Base-by-base conservation (phyloP, 2,888 invertebrate species). In the Eupithecia exiguata region DNA sequence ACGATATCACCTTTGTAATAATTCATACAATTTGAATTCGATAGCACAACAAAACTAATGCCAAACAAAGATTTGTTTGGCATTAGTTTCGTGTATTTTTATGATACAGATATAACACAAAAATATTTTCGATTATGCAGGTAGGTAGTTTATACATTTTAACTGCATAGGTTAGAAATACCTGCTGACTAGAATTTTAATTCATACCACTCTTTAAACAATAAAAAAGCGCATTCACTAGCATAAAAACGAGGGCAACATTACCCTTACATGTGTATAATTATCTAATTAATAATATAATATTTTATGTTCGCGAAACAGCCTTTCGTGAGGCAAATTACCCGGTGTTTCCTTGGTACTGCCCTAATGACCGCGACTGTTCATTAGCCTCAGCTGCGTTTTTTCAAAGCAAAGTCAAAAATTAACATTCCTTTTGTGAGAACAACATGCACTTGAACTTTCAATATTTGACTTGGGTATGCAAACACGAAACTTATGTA, bases 291-390 rank as follows among this genome's bases (percentile, higher is more conserved):
- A 76, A 76, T 74, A 70, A 16, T 9, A 36, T 61, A 70, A 77
- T 78, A 74, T 77, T 78, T 78, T 71, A 79, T 77, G 79, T 79
- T 77, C 78, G 79, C 81, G 75, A 81, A 82, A 81, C 79, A 71
- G 74, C 74, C 70, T 74, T 82, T 81, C 81, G 81, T 81, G 81
- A 72, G 76, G 80, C 67, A 77, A 82, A 82, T 79, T 68, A 79
- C 76, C 75, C 72, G n/a, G 70, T 69, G 81, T 84, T 86, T 84
- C 86, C 86, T 83, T 84, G 81, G 80, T 83, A 84, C 83, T 81
- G 83, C 78, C 83, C 81, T 86, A 87, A 87, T 87, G 84, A 82
- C 82, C 79, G 79, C 82, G 75, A 78, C 80, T 81, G 84, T 85
- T 84, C 82, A 86, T 84, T 84, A 82, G 79, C 77, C 75, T 78